A percentile compares a stretch with the other conserved stretches of the same genome.
Evolutionary conservation across 2,888 invertebrate genomes (phyloP).

Genomic region (Coelogynopora nodosa): DNA sequence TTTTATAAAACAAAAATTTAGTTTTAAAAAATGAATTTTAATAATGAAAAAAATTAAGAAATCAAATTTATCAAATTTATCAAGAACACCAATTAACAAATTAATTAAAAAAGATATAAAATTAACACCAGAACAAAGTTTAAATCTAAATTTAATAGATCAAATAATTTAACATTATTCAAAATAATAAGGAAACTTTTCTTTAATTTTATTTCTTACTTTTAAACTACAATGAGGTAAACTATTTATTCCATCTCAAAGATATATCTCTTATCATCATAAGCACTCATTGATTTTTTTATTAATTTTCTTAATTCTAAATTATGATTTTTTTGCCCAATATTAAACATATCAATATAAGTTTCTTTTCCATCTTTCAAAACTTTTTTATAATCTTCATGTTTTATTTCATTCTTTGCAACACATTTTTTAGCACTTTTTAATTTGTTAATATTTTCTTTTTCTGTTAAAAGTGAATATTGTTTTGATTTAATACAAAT

Average conservation of each 20-base stretch:
- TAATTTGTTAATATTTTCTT: neutral
- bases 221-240: neutral
- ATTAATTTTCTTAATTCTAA: too few species aligned
- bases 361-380: neutral
- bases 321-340: neutral
- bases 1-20: too few species aligned
- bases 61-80: too few species aligned
- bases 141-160: too few species aligned
- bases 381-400: neutral
- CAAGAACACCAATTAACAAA: too few species aligned
- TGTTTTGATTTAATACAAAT: neutral
- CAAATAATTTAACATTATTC: too few species aligned
- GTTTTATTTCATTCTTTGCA: neutral
- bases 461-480: neutral
- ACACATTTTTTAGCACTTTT: neutral
- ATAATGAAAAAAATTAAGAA: too few species aligned
- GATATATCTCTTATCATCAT: neutral
- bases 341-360: neutral
- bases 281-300: neutral
- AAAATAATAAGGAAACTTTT: too few species aligned
- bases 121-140: too few species aligned
- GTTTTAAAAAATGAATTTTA: too few species aligned
- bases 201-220: too few species aligned
- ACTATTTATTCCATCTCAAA: neutral
- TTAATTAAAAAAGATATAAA: too few species aligned